A percentile compares a stretch with the other conserved stretches of the same genome.
These are phyloP conservation scores for Agapostemon virescens DNA, from an alignment of 2,888 invertebrate genomes.

Conservation along the genomic window DNA sequence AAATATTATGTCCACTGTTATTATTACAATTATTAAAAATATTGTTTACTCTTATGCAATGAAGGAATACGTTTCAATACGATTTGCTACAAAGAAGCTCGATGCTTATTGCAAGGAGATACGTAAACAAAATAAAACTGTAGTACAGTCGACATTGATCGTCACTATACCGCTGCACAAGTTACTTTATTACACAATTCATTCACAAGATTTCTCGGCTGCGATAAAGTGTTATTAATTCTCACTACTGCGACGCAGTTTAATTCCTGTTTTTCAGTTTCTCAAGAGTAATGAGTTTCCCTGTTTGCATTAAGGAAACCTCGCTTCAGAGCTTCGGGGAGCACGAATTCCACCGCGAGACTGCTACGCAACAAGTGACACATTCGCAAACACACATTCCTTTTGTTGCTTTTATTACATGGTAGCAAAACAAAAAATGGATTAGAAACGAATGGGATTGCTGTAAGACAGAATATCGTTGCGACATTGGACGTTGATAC, in stretches of 20 bases:
- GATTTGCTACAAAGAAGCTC: background rate
- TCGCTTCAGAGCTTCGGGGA: background rate
- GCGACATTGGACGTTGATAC: background rate
- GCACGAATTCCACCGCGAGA: slow-evolving; percentile 2
- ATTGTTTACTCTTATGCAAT: slow-evolving; percentile 4
- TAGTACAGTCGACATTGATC: background rate
- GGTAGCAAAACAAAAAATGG: background rate
- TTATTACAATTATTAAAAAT: slow-evolving; percentile 29
- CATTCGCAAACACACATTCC: background rate
- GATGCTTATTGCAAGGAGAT: background rate
- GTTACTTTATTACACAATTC: background rate
- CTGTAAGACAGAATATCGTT: background rate
- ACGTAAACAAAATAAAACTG: background rate
- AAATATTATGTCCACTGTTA: slow-evolving; percentile 7
- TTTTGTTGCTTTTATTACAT: background rate
- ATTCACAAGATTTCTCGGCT: background rate
- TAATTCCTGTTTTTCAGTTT: slow-evolving; percentile 6
- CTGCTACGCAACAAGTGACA: background rate
- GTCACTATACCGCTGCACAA: background rate
- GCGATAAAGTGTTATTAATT: background rate
- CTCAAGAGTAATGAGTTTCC: slow-evolving; percentile 10
- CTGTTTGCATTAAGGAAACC: background rate
- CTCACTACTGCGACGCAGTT: background rate
- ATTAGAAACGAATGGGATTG: background rate
- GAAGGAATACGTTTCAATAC: background rate